Base-by-base conservation (phyloP, 2,113 vertebrate genomes). In the Struthidea cinerea region DNA sequence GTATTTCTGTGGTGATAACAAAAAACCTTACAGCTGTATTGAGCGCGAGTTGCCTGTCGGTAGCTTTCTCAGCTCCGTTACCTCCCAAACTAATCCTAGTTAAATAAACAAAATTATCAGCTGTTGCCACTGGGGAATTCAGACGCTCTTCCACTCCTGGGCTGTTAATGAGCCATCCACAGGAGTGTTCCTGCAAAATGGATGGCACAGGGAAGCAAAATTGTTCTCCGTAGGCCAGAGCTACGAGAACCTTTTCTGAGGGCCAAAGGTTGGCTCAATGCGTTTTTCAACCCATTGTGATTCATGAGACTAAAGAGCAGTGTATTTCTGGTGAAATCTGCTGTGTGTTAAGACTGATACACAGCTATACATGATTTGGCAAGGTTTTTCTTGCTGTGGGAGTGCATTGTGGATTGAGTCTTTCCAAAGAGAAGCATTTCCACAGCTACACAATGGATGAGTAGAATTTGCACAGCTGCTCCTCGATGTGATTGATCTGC, bases 91-190 rank as follows among this genome's bases (percentile, higher is more conserved):
- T 84, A 59, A 70, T 80, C 73, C 80, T 52, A 6, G 55, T 47
- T 78, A 71, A 84, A 81, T 80, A 84, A 93, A 81, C 55, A 67
- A 35, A 93, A 84, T 87, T 18, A 79, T 79, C 89, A 93, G 74
- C 87, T 77, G 55, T 47, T 86, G 56, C 75, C 16, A 0, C 35
- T 44, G 23, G 67, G 44, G 22, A 75, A 20, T 75, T 96, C 49
- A 84, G 52, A 50, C 13, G 13, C 84, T 53, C 14, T 90, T 71
- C 82, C 10, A 3, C 35, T 83, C 71, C 68, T 55, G 80, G 39
- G 69, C 42, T 84, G 52, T 44, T 84, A 74, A 67, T 84, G 76
- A 75, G 56, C 78, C 47, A 52, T 52, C 80, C 17, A 0, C 49
- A 32, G 80, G 64, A 64, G 19, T 59, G 56, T 39, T 81, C 47